Evolutionary conservation across 2,888 invertebrate species (phyloP).

Genomic region (Xestia ashworthii): DNA sequence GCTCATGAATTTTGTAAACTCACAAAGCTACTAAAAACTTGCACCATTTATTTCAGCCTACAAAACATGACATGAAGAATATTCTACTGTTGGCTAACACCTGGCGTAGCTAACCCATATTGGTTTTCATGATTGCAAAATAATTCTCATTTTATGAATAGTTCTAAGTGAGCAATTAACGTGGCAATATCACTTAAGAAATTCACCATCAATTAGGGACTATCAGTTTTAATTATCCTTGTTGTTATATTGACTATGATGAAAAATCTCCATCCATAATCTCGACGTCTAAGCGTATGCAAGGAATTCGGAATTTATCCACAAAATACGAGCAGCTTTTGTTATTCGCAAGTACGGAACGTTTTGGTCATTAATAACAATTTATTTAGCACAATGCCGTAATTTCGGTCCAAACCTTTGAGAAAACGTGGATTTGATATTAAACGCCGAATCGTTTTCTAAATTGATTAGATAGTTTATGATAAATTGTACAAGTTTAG

Average conservation of each 20-base stretch:
- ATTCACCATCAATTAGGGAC: constrained; percentile 35
- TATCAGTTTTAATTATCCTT: constrained; percentile 57
- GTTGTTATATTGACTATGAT: constrained; percentile 60
- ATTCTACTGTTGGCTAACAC: constrained; percentile 1
- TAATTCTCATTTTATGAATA: constrained; percentile 6
- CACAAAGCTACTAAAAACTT: constrained; percentile 41
- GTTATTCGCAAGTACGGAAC: constrained; percentile 82
- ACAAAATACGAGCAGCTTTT: constrained; percentile 83
- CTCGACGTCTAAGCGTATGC: constrained; percentile 69
- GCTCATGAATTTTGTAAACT: constrained; percentile 17
- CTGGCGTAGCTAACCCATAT: neutral
- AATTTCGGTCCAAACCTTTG: constrained; percentile 86
- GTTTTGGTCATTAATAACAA: constrained; percentile 90
- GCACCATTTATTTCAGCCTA: constrained; percentile 12
- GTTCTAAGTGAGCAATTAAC: constrained; percentile 36
- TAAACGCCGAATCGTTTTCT: constrained; percentile 84
- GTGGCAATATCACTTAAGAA: constrained; percentile 27
- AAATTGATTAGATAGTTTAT: constrained; percentile 89
- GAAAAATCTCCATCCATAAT: constrained; percentile 63
- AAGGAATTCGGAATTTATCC: constrained; percentile 81
- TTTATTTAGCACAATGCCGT: constrained; percentile 89
- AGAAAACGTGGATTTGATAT: constrained; percentile 88
- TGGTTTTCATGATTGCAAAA: neutral
- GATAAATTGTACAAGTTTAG: constrained; percentile 83
- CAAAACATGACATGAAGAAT: constrained; percentile 17